phyloP scores from a whole-genome alignment of 2,797 vertebrate species.

The Eidolon dupreanum region DNA sequence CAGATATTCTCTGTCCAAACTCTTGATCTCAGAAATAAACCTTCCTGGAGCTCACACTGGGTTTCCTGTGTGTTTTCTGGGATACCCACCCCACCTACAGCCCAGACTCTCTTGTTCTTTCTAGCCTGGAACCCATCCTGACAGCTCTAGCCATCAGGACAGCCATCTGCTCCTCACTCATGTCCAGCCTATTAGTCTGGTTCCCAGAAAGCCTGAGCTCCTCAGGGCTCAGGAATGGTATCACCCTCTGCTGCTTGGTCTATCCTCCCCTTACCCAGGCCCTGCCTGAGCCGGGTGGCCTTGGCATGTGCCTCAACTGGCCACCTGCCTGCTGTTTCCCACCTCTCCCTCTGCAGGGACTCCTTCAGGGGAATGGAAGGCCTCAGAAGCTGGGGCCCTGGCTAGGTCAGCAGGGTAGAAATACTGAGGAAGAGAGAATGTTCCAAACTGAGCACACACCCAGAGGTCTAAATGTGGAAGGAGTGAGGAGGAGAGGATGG shows the following conservation, averaged over 20 bases:
- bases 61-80: neutral
- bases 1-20: neutral
- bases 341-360: neutral
- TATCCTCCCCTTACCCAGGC: neutral
- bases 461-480: neutral
- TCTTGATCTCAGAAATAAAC: neutral
- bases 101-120: neutral
- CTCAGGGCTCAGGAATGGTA: neutral
- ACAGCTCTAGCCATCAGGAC: neutral
- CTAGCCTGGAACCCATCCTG: neutral
- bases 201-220: neutral
- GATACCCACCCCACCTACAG: neutral
- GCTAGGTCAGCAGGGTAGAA: slow-evolving; percentile 11
- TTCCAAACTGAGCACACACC: neutral
- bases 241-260: neutral
- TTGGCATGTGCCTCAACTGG: neutral
- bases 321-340: neutral
- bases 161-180: neutral
- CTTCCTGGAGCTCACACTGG: neutral
- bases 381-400: neutral
- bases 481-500: neutral
- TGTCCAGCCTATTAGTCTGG: neutral
- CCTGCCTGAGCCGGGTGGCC: neutral
- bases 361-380: neutral
- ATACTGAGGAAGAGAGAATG: neutral